These are phyloP conservation scores for Zaprionus lachaisei DNA, from an alignment of 1,140 invertebrate genomes.

Conservation along the genomic window DNA sequence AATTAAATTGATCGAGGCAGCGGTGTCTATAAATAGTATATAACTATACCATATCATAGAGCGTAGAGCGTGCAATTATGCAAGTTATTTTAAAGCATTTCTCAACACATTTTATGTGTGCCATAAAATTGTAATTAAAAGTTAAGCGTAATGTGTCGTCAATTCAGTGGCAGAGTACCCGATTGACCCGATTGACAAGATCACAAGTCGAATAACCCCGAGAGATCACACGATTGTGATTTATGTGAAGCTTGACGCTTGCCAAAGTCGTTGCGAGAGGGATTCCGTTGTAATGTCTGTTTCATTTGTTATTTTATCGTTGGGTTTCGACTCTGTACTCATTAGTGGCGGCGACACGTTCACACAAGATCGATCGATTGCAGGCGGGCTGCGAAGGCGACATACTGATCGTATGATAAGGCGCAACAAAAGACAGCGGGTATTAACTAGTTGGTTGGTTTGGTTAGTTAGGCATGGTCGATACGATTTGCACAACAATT, in stretches of 20 bases:
- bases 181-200: neutral
- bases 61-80: conserved; percentile 63
- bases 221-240: neutral
- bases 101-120: conserved; percentile 16
- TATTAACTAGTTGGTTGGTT: conserved; percentile 54
- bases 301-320: conserved; percentile 41
- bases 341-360: conserved; percentile 75
- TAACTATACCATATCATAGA: neutral
- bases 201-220: neutral
- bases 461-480: conserved; percentile 29
- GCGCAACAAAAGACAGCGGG: conserved; percentile 56
- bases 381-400: conserved; percentile 58
- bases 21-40: conserved; percentile 14
- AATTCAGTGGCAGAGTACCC: conserved; percentile 2
- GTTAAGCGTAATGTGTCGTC: conserved; percentile 1
- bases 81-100: conserved; percentile 51
- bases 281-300: neutral
- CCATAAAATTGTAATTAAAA: conserved; percentile 13
- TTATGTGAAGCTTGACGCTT: conserved; percentile 5
- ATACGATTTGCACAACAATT: conserved; percentile 32
- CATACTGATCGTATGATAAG: conserved; percentile 70
- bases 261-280: neutral
- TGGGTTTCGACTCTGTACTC: conserved; percentile 31
- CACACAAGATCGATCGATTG: conserved; percentile 66
- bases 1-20: conserved; percentile 49